A percentile compares a stretch with the other conserved stretches of the same genome.
phyloP scores from a whole-genome alignment of 2,888 invertebrate species.

The Craniophora ligustri region DNA sequence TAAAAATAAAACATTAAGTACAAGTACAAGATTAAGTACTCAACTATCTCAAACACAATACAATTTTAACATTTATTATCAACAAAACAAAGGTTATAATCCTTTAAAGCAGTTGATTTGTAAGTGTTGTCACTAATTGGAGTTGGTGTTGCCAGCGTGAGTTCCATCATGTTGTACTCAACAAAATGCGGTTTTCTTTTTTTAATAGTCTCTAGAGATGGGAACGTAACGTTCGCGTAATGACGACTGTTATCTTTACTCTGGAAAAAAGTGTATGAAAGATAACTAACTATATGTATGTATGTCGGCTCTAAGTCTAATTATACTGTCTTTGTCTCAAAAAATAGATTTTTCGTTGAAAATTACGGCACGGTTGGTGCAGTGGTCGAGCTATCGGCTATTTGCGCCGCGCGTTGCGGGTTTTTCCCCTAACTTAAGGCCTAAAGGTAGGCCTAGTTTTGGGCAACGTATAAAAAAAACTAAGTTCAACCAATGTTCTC shows the following conservation, averaged over 20 bases:
- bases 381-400: too few species aligned
- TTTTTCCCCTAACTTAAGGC: too few species aligned
- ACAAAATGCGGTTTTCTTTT: conserved; percentile 52
- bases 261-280: neutral
- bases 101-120: conserved; percentile 1
- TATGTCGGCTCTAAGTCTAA: conserved; percentile 19
- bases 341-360: conserved; percentile 11
- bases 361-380: too few species aligned
- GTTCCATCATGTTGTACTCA: conserved; percentile 3
- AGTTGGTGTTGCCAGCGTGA: conserved; percentile 11
- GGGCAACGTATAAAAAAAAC: too few species aligned
- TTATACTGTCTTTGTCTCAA: conserved; percentile 40
- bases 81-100: neutral
- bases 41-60: neutral
- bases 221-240: conserved; percentile 30
- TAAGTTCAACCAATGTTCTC: too few species aligned
- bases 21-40: too few species aligned
- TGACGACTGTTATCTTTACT: conserved; percentile 25
- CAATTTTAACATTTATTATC: neutral
- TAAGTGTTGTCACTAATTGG: conserved; percentile 49
- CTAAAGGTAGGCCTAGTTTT: too few species aligned
- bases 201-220: conserved; percentile 44
- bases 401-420: too few species aligned
- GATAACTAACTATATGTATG: conserved; percentile 8
- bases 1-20: too few species aligned